Conservation (phyloP, 2,113 vertebrate species). For the Etia nguti region DNA sequence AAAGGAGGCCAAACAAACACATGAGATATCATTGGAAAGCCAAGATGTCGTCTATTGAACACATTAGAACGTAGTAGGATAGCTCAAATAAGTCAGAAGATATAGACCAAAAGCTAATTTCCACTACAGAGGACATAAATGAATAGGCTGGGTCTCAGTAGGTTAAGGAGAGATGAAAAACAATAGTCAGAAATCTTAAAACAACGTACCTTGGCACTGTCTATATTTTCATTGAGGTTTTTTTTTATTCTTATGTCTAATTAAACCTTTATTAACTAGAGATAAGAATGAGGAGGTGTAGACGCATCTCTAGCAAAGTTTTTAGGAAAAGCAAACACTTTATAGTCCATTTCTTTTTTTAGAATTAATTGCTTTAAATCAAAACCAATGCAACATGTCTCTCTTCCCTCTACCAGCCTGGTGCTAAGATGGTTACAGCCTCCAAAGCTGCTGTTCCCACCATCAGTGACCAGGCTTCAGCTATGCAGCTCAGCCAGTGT, state of each 20-base stretch:
- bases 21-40: not conserved
- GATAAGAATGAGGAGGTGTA: not conserved
- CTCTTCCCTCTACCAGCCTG: slow-evolving; percentile 73
- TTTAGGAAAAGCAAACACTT: not conserved
- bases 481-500: slow-evolving; percentile 97
- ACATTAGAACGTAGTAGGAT: not conserved
- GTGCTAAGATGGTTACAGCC: slow-evolving; percentile 93
- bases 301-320: not conserved
- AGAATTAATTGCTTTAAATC: not conserved
- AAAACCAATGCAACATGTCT: not conserved
- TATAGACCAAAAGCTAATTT: not conserved
- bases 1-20: not conserved
- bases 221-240: not conserved
- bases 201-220: not conserved
- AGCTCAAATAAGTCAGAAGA: not conserved
- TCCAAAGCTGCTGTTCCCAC: slow-evolving; percentile 92
- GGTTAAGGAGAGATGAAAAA: not conserved
- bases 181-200: not conserved
- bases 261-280: not conserved
- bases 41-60: not conserved
- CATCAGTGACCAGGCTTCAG: slow-evolving; percentile 89
- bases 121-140: not conserved
- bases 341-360: not conserved
- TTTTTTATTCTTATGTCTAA: not conserved
- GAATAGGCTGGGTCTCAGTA: not conserved